A percentile compares a stretch with the other conserved stretches of the same genome.
These are phyloP conservation scores for Phyllotreta striolata DNA, from an alignment of 2,888 invertebrate species.

Conservation along the genomic window DNA sequence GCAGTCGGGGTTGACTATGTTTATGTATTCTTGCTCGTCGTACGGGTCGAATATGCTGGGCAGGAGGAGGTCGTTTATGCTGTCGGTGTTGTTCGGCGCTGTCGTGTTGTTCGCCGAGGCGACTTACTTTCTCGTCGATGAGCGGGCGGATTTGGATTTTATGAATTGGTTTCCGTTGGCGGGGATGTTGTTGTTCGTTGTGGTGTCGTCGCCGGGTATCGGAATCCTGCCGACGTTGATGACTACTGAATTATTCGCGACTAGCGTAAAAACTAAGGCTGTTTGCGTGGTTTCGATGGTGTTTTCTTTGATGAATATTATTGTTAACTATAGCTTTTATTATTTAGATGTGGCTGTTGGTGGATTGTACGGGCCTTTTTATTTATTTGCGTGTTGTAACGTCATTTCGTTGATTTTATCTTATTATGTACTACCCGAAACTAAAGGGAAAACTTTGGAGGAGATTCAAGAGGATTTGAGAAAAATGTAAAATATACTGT, in stretches of 20 bases:
- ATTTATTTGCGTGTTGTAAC: conserved; percentile 25
- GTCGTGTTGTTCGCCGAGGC: conserved; percentile 45
- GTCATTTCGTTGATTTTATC: conserved; percentile 10
- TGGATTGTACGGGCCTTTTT: conserved; percentile 47
- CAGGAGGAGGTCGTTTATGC: conserved; percentile 47
- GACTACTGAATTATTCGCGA: conserved; percentile 52
- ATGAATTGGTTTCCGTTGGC: conserved; percentile 51
- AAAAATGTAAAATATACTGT: neutral
- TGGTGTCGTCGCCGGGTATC: conserved; percentile 41
- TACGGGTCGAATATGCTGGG: conserved; percentile 49
- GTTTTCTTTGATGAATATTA: conserved; percentile 1
- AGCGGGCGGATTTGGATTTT: conserved; percentile 38
- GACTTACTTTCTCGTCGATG: conserved; percentile 49
- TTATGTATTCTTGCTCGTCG: conserved; percentile 42
- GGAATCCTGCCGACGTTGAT: conserved; percentile 51
- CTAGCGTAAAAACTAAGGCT: conserved; percentile 51
- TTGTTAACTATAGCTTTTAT: conserved; percentile 51
- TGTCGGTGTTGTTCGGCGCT: conserved; percentile 46
- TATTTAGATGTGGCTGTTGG: conserved; percentile 48
- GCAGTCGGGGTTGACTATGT: conserved; percentile 41
- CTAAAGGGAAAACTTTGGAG: conserved; percentile 25
- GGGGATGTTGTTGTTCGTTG: conserved; percentile 45
- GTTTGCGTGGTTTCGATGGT: conserved; percentile 34
- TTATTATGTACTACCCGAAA: conserved; percentile 21
- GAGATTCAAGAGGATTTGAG: conserved; percentile 19